Evolutionary conservation across 2,888 invertebrate genomes (phyloP).

Genomic region (Trissoscelio sp.): DNA sequence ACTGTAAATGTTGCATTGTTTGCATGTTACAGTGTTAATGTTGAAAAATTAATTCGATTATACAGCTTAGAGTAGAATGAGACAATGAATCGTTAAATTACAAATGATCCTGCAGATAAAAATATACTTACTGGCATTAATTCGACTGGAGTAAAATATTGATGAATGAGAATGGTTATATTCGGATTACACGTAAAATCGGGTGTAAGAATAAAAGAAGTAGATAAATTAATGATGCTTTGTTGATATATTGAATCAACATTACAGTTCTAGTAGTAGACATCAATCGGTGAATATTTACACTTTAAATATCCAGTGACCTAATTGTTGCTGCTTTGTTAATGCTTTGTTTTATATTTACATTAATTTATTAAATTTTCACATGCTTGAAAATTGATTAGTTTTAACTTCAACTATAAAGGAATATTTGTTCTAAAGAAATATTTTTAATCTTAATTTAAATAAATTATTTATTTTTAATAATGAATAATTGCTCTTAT

Average conservation of each 20-base stretch:
- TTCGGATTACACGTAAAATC: neutral
- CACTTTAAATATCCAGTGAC: slow-evolving; percentile 1
- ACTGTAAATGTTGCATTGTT: slow-evolving; percentile 14
- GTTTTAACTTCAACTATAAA: neutral
- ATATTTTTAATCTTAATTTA: too few relatives aligned
- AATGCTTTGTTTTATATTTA: neutral
- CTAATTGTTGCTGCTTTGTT: neutral
- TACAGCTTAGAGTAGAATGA: neutral
- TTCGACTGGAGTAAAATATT: too few relatives aligned
- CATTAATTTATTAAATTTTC: neutral
- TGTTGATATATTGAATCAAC: slow-evolving; percentile 10
- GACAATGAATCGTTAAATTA: neutral
- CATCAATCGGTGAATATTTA: neutral
- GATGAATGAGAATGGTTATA: neutral
- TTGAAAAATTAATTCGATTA: neutral
- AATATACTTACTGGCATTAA: too few relatives aligned
- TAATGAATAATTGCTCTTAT: too few relatives aligned
- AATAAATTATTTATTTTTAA: too few relatives aligned
- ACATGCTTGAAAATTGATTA: neutral
- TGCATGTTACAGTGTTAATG: neutral
- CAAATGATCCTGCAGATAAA: too few relatives aligned
- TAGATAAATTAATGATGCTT: neutral
- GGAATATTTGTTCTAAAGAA: too few relatives aligned
- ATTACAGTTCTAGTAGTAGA: neutral
- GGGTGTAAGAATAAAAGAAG: neutral